A percentile compares a stretch with the other conserved stretches of the same genome.
These are phyloP conservation scores for Conchocele bisecta DNA, from an alignment of 2,888 invertebrate genomes.

Conservation along the genomic window DNA sequence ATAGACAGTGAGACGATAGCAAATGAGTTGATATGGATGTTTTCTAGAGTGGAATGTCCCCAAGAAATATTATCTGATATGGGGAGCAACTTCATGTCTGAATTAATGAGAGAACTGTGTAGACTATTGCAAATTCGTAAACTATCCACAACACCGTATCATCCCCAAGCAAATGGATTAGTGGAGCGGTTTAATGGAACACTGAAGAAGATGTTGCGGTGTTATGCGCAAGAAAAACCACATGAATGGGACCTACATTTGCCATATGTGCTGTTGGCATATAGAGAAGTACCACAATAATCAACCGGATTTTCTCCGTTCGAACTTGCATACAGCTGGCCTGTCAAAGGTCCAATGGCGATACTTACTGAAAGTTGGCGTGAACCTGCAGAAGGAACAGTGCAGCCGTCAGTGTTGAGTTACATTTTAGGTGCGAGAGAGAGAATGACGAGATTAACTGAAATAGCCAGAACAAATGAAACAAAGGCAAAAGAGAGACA, in stretches of 20 bases:
- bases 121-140: not conserved
- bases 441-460: not conserved
- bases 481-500: constrained; percentile 9
- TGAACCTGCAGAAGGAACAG: constrained; percentile 2
- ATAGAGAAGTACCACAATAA: constrained; percentile 35
- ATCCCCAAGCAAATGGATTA: constrained; percentile 10
- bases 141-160: constrained; percentile 4
- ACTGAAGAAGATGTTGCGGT: constrained; percentile 6
- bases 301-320: constrained; percentile 31
- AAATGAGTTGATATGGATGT: constrained; percentile 4
- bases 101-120: constrained; percentile 8
- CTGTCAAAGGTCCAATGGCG: constrained; percentile 21
- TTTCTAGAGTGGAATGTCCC: constrained; percentile 2
- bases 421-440: constrained; percentile 15
- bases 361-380: constrained; percentile 20
- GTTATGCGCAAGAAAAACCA: constrained; percentile 1
- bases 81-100: constrained; percentile 11
- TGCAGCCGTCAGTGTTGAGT: constrained; percentile 9
- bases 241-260: not conserved
- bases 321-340: constrained; percentile 25
- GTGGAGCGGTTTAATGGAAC: constrained; percentile 7
- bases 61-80: constrained; percentile 2
- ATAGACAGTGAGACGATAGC: not conserved
- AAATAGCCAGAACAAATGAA: not conserved
- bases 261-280: constrained; percentile 11